Percentiles rank a stretch among this genome's conserved stretches.
Conservation (phyloP, 2,113 vertebrate species). For the Mohoua ochrocephala region DNA sequence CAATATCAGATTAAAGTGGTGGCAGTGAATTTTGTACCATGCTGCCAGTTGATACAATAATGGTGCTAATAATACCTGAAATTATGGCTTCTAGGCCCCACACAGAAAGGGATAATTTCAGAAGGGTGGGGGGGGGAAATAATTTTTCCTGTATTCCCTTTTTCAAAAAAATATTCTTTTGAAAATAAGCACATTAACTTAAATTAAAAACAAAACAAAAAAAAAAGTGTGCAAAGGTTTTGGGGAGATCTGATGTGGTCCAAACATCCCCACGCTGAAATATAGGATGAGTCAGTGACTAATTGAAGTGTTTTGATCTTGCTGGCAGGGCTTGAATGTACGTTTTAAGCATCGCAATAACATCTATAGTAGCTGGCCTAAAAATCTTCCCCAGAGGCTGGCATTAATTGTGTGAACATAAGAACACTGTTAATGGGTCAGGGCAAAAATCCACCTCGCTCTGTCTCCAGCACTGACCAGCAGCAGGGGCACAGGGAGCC, state of each 20-base stretch:
- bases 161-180: not conserved
- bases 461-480: not conserved
- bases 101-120: not conserved
- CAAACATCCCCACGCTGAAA: rapidly evolving
- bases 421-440: not conserved
- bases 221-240: not conserved
- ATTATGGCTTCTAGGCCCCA: not conserved
- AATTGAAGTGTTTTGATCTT: not conserved
- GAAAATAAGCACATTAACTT: not conserved
- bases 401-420: constrained; percentile 17
- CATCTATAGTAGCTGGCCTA: not conserved
- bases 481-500: not conserved
- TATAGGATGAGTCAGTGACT: not conserved
- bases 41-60: not conserved
- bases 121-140: rapidly evolving
- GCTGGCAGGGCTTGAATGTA: not conserved
- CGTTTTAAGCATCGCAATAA: not conserved
- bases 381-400: not conserved
- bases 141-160: not conserved
- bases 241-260: not conserved
- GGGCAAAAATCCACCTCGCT: not conserved
- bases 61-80: not conserved
- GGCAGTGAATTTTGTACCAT: not conserved
- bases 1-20: not conserved
- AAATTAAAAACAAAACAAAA: not conserved